phyloP scores from a whole-genome alignment of 2,113 vertebrate species.

The Corythoichthys haematopterus region DNA sequence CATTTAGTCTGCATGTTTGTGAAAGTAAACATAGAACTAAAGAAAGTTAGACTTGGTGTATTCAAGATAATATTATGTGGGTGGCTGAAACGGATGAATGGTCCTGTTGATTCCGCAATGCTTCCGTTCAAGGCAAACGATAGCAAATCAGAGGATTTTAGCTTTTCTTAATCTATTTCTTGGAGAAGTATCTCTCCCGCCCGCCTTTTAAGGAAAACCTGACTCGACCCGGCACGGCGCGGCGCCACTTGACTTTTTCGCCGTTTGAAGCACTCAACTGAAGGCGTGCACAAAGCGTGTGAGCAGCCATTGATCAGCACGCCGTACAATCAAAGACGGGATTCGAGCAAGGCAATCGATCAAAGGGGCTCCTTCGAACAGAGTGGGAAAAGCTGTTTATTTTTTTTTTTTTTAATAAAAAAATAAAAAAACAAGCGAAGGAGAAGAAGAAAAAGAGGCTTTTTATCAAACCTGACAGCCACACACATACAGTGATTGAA shows the following conservation, averaged over 20 bases:
- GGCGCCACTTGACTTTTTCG: neutral
- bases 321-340: constrained; percentile 46
- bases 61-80: too few relatives aligned
- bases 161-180: neutral
- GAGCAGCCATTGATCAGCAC: constrained; percentile 38
- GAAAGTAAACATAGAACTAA: too few relatives aligned
- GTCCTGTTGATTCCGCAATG: neutral
- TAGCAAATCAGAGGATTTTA: neutral
- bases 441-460: neutral
- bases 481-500: constrained; percentile 1
- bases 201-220: neutral
- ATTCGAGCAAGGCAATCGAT: constrained; percentile 45
- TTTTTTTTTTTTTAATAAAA: constrained; percentile 19
- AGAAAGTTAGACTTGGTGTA: too few relatives aligned
- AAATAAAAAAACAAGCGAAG: neutral
- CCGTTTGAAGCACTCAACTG: neutral
- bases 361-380: constrained; percentile 25
- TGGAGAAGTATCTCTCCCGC: neutral
- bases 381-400: constrained; percentile 21
- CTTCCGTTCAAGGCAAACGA: neutral
- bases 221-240: neutral
- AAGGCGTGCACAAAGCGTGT: constrained; percentile 1
- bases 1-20: too few relatives aligned
- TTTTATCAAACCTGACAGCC: constrained; percentile 18
- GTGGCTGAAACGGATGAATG: too few relatives aligned